Percentiles rank a stretch among this genome's conserved stretches.
phyloP scores from a whole-genome alignment of 2,113 vertebrate genomes.

The Girardinichthys multiradiatus region DNA sequence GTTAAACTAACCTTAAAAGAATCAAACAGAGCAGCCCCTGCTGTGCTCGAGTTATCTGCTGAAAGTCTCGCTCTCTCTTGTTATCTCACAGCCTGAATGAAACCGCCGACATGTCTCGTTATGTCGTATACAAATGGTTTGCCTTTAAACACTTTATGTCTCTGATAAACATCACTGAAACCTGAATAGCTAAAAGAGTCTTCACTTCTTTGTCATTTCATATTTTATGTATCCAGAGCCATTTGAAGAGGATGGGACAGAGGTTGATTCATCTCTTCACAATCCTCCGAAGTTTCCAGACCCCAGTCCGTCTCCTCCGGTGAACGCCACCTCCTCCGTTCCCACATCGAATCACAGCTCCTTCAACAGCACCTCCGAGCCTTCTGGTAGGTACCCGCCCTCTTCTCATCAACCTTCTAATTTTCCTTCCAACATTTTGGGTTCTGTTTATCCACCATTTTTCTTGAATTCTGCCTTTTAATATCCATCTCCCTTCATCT shows the following conservation, averaged over 20 bases:
- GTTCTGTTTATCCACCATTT: conserved; percentile 3
- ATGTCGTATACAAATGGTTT: no score
- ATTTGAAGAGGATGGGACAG: conserved; percentile 44
- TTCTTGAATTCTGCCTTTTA: conserved; percentile 1
- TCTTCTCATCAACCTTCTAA: not conserved
- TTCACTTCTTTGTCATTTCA: conserved; percentile 4
- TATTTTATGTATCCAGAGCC: conserved; percentile 63
- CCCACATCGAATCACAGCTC: conserved; percentile 46
- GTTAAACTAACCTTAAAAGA: no score
- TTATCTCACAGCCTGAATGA: no score
- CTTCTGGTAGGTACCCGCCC: conserved; percentile 69
- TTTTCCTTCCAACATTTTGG: conserved; percentile 13
- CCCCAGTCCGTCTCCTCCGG: conserved; percentile 37
- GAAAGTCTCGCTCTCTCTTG: no score
- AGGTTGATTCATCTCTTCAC: conserved; percentile 37
- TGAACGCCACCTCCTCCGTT: conserved; percentile 52
- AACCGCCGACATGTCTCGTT: no score
- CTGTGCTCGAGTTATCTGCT: no score
- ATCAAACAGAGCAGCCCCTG: no score
- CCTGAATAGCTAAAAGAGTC: no score
- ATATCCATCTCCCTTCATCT: conserved; percentile 32
- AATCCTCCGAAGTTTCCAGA: conserved; percentile 43
- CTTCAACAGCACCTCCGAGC: conserved; percentile 50
- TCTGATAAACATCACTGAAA: no score
- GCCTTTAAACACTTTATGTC: no score